These are phyloP conservation scores for Calonectris borealis DNA, from an alignment of 2,113 vertebrate genomes.

Conservation along the genomic window DNA sequence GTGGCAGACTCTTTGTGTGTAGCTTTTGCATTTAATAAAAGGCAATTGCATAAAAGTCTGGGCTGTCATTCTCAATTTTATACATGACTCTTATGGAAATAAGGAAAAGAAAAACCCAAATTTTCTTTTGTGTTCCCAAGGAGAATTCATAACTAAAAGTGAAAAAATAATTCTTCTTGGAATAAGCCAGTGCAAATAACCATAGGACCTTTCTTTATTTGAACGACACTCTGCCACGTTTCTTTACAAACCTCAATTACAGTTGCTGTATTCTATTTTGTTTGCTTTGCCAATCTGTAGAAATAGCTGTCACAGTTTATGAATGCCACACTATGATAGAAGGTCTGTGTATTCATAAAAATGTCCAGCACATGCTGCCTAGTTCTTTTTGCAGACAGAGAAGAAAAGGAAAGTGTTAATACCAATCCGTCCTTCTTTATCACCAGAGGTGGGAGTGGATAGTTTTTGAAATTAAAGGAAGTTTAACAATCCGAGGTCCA, in stretches of 20 bases:
- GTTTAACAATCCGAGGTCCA: not conserved
- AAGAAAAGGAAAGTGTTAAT: not conserved
- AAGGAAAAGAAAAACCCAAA: not conserved
- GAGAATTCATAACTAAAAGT: conserved; percentile 1
- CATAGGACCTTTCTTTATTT: not conserved
- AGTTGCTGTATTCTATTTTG: not conserved
- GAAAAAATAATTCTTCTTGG: not conserved
- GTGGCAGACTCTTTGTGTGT: not conserved
- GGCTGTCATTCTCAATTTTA: conserved; percentile 22
- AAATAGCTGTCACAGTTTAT: not conserved
- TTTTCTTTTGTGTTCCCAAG: not conserved
- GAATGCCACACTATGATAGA: not conserved
- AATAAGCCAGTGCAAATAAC: not conserved
- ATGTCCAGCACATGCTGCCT: not conserved
- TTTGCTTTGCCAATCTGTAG: conserved; percentile 31
- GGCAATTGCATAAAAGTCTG: conserved; percentile 12
- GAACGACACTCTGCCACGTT: not conserved
- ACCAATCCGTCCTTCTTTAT: not conserved
- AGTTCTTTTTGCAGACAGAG: not conserved
- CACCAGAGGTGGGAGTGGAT: not conserved
- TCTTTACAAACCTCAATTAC: not conserved
- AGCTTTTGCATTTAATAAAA: conserved; percentile 34
- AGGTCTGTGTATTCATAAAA: not conserved
- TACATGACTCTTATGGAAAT: conserved; percentile 38
- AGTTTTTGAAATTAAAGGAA: not conserved